Evolutionary conservation across 2,888 invertebrate genomes (phyloP), one percentile per base, ranked within the genome.

Genomic region (Adineta ricciae): DNA sequence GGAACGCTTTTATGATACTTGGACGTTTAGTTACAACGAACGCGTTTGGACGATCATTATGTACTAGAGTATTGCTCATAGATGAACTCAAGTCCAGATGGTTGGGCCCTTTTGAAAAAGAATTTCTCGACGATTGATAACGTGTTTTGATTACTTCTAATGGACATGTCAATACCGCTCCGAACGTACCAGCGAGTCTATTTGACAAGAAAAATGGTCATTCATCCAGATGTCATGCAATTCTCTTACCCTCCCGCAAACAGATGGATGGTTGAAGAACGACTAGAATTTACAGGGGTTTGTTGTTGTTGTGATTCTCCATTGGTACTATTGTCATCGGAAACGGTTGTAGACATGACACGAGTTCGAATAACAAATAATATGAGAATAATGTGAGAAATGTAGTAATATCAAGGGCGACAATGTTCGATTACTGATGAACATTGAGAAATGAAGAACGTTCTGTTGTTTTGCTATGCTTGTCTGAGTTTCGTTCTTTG

Each of bases 81-180:
- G 78, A 64, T n/a, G 78, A 78, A 8, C 14, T 41, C 21, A 41
- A 9, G n/a, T 38, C 36, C 9, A 78, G 24, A 78, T 41, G 78
- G n/a, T 78, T 78, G 9, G 24, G 9, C 11, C 9, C 21, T 24
- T 78, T 41, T 41, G 9, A 24, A 78, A 78, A n/a, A 1, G 41
- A 41, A 78, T 14, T 41, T 78, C 41, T n/a, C n/a, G 97, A 97
- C 41, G 97, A 97, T 91, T 98, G 98, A 87, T 97, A 93, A 46
- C 98, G 93, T 19, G 97, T 97, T 92, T 98, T 98, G 83, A 98
- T 96, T 87, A 98, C 97, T 92, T 98, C 98, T 88, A 98, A 92
- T 21, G 98, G 98, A 91, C 97, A 97, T 89, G 98, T 98, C 87
- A 96, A 94, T 87, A 98, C 95, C 27, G 97, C 97, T 85, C 97